phyloP scores from a whole-genome alignment of 2,797 vertebrate genomes.

The Darevskia nairensis region DNA sequence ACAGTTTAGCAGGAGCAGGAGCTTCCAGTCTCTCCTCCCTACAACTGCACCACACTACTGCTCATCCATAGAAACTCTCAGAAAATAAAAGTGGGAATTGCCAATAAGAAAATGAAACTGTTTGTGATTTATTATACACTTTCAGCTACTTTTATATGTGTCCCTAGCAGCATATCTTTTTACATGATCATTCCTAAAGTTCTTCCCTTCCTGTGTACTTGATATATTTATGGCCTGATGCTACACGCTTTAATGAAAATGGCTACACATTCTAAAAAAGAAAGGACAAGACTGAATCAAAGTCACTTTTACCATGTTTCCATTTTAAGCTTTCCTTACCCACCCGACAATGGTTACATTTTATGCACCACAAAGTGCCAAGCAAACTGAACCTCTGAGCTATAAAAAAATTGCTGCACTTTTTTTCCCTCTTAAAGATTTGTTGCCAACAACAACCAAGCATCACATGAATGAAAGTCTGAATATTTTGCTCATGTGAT shows the following conservation, averaged over 20 bases:
- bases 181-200: not conserved
- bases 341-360: constrained; percentile 49
- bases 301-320: constrained; percentile 48
- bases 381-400: constrained; percentile 63
- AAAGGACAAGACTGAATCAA: constrained; percentile 5
- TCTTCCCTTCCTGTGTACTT: not conserved
- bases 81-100: not conserved
- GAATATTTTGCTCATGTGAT: constrained; percentile 77
- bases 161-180: constrained; percentile 4
- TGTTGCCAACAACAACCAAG: constrained; percentile 72
- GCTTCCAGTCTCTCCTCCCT: too few relatives aligned
- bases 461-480: constrained; percentile 70
- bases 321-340: constrained; percentile 25
- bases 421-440: constrained; percentile 68
- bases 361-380: constrained; percentile 51
- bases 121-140: not conserved
- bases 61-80: not conserved
- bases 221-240: constrained; percentile 12
- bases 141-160: constrained; percentile 1
- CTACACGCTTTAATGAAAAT: constrained; percentile 24
- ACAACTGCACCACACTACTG: too few relatives aligned
- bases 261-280: not conserved
- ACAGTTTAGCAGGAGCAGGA: too few relatives aligned
- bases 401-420: constrained; percentile 63
- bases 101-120: not conserved